Evolutionary conservation across 2,888 invertebrate genomes (phyloP).

Genomic region (Zaprionus bogoriensis): DNA sequence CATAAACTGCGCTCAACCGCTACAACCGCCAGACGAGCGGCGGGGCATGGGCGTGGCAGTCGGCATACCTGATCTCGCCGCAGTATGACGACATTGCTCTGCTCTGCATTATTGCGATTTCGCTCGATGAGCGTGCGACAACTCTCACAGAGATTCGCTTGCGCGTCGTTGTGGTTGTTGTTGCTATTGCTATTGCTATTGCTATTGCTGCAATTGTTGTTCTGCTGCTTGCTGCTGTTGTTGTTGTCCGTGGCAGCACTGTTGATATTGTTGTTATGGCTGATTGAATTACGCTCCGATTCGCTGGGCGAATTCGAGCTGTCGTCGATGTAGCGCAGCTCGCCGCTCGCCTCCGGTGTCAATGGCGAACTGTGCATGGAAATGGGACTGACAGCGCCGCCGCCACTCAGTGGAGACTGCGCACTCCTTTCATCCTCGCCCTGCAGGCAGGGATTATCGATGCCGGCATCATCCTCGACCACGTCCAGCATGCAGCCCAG

Average conservation of each 20-base stretch:
- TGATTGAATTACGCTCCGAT: slow-evolving; percentile 70
- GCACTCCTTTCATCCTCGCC: too few species aligned
- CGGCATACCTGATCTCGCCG: slow-evolving; percentile 55
- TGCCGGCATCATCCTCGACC: slow-evolving; percentile 32
- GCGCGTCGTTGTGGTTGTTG: slow-evolving; percentile 33
- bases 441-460: slow-evolving; percentile 35
- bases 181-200: slow-evolving; percentile 33
- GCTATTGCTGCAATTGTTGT: slow-evolving; percentile 28
- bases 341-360: slow-evolving; percentile 56
- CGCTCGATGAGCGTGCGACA: slow-evolving; percentile 77
- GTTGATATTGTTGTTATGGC: slow-evolving; percentile 38
- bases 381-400: slow-evolving; percentile 11
- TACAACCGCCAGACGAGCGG: too few species aligned
- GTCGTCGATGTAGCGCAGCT: slow-evolving; percentile 81
- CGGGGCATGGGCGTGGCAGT: too few species aligned
- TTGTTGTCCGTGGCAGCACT: slow-evolving; percentile 44
- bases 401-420: too few species aligned
- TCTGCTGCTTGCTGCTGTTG: slow-evolving; percentile 34
- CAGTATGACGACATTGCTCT: slow-evolving; percentile 50
- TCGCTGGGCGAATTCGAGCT: slow-evolving; percentile 81
- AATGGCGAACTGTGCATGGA: slow-evolving; percentile 54
- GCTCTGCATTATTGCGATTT: slow-evolving; percentile 78
- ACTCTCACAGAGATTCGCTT: slow-evolving; percentile 74
- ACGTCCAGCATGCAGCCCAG: slow-evolving; percentile 80
- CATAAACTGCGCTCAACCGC: too few species aligned